Conservation (phyloP, 2,888 invertebrate species). For the Bombyx huttoni region DNA sequence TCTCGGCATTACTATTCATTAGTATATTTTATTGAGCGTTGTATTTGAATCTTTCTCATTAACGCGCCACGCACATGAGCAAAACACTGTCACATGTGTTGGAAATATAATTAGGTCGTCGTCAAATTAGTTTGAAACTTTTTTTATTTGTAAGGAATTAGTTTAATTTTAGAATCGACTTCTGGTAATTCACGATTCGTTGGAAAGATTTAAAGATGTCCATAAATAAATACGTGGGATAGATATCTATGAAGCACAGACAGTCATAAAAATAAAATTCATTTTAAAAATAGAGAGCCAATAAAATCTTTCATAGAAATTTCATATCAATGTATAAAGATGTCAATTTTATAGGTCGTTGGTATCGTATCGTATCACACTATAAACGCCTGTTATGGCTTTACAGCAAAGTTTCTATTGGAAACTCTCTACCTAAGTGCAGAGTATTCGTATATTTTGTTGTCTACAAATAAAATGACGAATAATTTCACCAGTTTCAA, state of each 20-base stretch:
- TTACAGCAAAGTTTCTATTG: constrained; percentile 19
- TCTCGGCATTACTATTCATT: background rate
- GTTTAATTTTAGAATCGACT: background rate
- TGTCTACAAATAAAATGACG: no score
- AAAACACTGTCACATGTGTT: background rate
- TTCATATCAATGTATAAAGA: background rate
- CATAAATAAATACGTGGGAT: no score
- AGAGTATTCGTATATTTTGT: background rate
- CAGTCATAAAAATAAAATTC: background rate
- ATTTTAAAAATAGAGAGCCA: background rate
- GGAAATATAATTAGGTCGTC: background rate
- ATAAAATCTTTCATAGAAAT: background rate
- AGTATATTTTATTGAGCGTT: background rate
- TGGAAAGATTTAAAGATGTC: background rate
- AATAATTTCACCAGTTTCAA: no score
- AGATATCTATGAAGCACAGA: no score
- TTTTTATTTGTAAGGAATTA: background rate
- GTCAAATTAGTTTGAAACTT: background rate
- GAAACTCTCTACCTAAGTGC: background rate
- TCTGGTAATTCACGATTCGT: background rate
- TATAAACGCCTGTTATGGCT: constrained; percentile 18
- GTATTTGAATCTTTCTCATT: background rate
- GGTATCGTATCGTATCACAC: constrained; percentile 1
- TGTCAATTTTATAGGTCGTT: constrained; percentile 1
- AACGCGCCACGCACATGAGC: background rate